phyloP scores from a whole-genome alignment of 2,888 invertebrate species.

The Syrista parreyssii region DNA sequence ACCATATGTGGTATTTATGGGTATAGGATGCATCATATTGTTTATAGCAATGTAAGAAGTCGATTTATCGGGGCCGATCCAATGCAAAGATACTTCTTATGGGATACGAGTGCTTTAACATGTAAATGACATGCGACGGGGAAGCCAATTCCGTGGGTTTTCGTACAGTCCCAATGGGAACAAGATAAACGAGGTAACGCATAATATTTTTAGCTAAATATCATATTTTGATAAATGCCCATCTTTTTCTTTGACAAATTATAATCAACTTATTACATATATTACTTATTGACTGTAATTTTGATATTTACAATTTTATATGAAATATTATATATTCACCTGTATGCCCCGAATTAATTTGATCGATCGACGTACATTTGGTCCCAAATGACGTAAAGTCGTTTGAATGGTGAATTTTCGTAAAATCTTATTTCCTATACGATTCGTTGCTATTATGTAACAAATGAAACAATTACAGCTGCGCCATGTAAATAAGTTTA shows the following conservation, averaged over 20 bases:
- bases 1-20: neutral
- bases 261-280: neutral
- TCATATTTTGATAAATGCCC: slow-evolving; percentile 39
- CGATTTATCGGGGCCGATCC: neutral
- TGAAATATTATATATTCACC: neutral
- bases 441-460: slow-evolving; percentile 17
- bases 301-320: too few relatives aligned
- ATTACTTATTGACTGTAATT: neutral
- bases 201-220: slow-evolving; percentile 44
- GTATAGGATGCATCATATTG: neutral
- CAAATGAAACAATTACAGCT: slow-evolving; percentile 17
- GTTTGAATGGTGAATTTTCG: slow-evolving; percentile 14
- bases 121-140: slow-evolving; percentile 27
- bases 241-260: slow-evolving; percentile 17
- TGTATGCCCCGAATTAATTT: neutral
- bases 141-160: slow-evolving; percentile 29
- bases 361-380: neutral
- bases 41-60: neutral
- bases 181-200: slow-evolving; percentile 10
- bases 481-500: neutral
- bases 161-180: slow-evolving; percentile 29
- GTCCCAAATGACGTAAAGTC: neutral
- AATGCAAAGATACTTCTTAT: neutral
- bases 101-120: slow-evolving; percentile 22
- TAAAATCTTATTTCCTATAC: slow-evolving; percentile 17